phyloP scores from a whole-genome alignment of 2,113 vertebrate species.

The Nasalis larvatus region DNA sequence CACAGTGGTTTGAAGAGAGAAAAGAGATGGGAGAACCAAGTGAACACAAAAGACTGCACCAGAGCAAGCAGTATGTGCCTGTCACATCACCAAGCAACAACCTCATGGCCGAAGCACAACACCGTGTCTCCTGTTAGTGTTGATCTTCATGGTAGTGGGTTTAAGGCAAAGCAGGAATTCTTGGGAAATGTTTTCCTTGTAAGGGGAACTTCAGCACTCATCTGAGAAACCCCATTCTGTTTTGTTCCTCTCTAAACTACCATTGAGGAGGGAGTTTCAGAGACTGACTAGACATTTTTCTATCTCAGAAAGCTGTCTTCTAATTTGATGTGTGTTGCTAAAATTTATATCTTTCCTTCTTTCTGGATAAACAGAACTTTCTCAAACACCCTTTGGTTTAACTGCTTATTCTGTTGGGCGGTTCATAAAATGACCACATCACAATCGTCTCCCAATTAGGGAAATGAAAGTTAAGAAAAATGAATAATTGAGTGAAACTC shows the following conservation, averaged over 20 bases:
- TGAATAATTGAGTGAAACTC: not conserved
- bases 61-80: not conserved
- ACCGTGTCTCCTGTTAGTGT: not conserved
- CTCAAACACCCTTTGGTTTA: conserved; percentile 31
- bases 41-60: not conserved
- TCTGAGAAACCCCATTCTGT: not conserved
- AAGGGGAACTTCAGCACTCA: not conserved
- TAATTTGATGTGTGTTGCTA: not conserved
- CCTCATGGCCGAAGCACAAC: not conserved
- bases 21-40: not conserved
- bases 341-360: not conserved
- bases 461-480: conserved; percentile 51
- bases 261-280: not conserved
- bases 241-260: not conserved
- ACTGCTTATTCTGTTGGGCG: not conserved
- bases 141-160: not conserved
- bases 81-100: not conserved
- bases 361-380: conserved; percentile 28
- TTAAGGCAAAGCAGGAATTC: not conserved
- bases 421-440: conserved; percentile 47
- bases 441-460: not conserved
- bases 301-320: not conserved
- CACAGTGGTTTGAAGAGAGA: not conserved
- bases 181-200: conserved; percentile 20
- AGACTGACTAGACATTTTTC: not conserved